Base-by-base conservation (phyloP, 2,797 vertebrate species). In the Platyrinchus mystaceus region DNA sequence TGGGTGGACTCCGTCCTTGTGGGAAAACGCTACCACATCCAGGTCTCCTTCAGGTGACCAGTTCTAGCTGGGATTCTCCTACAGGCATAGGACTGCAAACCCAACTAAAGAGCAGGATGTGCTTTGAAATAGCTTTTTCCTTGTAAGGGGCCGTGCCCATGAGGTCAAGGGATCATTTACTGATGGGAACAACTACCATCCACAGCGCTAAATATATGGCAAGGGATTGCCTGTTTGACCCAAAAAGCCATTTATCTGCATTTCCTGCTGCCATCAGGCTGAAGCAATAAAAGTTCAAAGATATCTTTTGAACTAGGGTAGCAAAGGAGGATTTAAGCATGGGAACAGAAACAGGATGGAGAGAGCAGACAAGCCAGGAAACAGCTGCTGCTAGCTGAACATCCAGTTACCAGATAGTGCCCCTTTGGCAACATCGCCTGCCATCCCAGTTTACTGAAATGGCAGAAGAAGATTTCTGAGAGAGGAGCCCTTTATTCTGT, bases 211-310 rank as follows among this genome's bases (percentile, higher is more conserved):
- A 94, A 95, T 73, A 55, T 68, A 84, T 1, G 10, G 76, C 28
- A 53, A 41, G 28, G 24, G 23, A 83, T 87, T 49, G 50, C 16
- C 43, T 93, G 26, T 84, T 96, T 96, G 94, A 96, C 90, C 95
- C 63, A 63, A 90, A 92, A 81, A 82, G 53, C 32, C 78, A 83
- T 91, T 93, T 93, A 90, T 95, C 75, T 90, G 47, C 9, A 18
- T 90, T 97, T 98, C 95, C 97, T 97, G 95, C 87, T 89, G 62
- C 86, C 92, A 94, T 91, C 49, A 53, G 91, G 36, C 46, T 94
- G 81, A 87, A 87, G 91, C 76, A 79, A 86, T 50, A 75, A 8
- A 89, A 96, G 96, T 97, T 98, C 96, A 98, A 97, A 97, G 91
- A 79, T 92, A 94, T 87, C 80, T 82, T 95, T 84, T 94, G 94